phyloP scores from a whole-genome alignment of 2,888 invertebrate species.

The Trypoxylon attenuatum region DNA sequence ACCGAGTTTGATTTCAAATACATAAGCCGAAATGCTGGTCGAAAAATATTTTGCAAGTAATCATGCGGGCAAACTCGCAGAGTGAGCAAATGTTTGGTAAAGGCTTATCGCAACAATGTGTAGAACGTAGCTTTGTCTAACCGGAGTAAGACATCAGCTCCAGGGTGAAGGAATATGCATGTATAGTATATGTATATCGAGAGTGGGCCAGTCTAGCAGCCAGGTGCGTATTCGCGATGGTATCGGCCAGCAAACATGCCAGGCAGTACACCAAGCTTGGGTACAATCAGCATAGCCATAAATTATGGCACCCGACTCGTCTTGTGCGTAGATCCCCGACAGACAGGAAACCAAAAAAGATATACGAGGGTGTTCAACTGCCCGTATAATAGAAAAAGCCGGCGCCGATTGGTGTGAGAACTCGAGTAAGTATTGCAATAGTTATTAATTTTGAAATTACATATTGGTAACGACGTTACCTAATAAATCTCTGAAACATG shows the following conservation, averaged over 20 bases:
- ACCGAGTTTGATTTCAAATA: too few relatives aligned
- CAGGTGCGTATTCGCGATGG: slow-evolving; percentile 58
- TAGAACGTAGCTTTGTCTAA: slow-evolving; percentile 56
- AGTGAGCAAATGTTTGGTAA: too few relatives aligned
- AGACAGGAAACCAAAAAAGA: slow-evolving; percentile 41
- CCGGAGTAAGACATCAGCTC: slow-evolving; percentile 40
- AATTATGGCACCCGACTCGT: slow-evolving; percentile 51
- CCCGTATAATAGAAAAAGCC: slow-evolving; percentile 15
- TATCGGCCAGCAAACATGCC: slow-evolving; percentile 55
- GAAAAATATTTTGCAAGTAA: slow-evolving; percentile 24
- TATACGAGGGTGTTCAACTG: slow-evolving; percentile 3
- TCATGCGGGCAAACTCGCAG: slow-evolving; percentile 37
- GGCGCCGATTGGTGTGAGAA: too few relatives aligned
- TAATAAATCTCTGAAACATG: too few relatives aligned
- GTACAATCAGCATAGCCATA: slow-evolving; percentile 56
- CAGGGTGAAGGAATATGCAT: too few relatives aligned
- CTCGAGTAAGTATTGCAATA: too few relatives aligned
- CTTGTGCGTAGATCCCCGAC: slow-evolving; percentile 42
- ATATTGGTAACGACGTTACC: too few relatives aligned
- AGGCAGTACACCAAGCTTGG: slow-evolving; percentile 51
- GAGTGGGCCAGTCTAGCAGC: too few relatives aligned
- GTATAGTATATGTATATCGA: too few relatives aligned
- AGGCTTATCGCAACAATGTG: slow-evolving; percentile 41
- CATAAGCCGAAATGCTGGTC: too few relatives aligned
- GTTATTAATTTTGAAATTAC: too few relatives aligned